Evolutionary conservation across 1,140 invertebrate species (phyloP).

Genomic region (Sminthurinus signatus): DNA sequence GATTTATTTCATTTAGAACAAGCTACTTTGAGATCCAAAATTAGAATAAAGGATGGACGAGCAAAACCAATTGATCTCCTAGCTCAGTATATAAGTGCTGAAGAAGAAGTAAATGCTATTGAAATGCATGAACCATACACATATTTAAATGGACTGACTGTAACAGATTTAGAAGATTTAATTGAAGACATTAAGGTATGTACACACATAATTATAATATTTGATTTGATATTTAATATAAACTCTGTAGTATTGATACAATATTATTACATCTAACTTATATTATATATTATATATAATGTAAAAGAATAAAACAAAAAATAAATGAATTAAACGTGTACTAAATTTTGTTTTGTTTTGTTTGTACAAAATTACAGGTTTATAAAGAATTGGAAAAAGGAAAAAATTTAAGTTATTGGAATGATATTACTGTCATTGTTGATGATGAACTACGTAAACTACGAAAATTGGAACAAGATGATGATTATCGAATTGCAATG

Average conservation of each 20-base stretch:
- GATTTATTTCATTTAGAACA: constrained; percentile 89
- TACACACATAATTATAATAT: constrained; percentile 42
- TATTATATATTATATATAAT: not conserved
- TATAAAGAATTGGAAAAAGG: constrained; percentile 79
- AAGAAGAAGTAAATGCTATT: constrained; percentile 83
- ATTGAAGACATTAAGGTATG: constrained; percentile 88
- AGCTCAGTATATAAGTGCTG: constrained; percentile 90
- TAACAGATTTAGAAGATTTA: constrained; percentile 93
- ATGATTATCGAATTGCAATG: constrained; percentile 56
- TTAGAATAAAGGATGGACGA: constrained; percentile 89
- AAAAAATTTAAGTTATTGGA: constrained; percentile 91
- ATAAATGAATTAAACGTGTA: no score
- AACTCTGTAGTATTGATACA: no score
- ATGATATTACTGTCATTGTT: constrained; percentile 92
- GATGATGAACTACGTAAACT: constrained; percentile 89
- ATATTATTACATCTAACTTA: no score
- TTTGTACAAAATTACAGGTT: constrained; percentile 47
- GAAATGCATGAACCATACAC: constrained; percentile 99
- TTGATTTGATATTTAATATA: not conserved
- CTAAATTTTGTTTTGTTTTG: not conserved
- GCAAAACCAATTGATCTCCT: constrained; percentile 97
- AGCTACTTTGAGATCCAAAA: constrained; percentile 79
- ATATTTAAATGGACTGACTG: constrained; percentile 83
- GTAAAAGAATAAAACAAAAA: not conserved
- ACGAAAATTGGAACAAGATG: constrained; percentile 60